These are phyloP conservation scores for Coregonus clupeaformis DNA, from an alignment of 2,113 vertebrate genomes.

Conservation along the genomic window DNA sequence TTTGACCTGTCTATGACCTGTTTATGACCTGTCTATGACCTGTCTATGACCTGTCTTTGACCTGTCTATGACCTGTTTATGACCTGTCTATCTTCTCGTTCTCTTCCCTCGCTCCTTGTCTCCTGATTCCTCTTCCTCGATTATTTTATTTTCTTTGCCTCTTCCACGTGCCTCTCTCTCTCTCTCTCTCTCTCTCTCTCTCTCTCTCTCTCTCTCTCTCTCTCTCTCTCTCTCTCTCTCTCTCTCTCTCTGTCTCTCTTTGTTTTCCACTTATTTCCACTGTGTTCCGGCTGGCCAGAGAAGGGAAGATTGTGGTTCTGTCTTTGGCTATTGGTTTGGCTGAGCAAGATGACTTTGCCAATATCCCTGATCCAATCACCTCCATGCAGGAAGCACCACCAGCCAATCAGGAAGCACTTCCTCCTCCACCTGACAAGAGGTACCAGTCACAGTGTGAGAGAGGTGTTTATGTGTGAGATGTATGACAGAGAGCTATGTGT, in stretches of 20 bases:
- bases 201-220: slow-evolving; percentile 47
- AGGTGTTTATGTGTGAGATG: neutral
- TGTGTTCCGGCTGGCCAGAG: slow-evolving; percentile 75
- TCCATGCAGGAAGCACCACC: slow-evolving; percentile 85
- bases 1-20: too few relatives aligned
- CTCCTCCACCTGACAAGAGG: slow-evolving; percentile 45
- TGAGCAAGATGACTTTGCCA: slow-evolving; percentile 99
- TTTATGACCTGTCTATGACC: too few relatives aligned
- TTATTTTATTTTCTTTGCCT: slow-evolving; percentile 57
- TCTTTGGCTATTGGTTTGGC: slow-evolving; percentile 97
- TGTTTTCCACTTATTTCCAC: too few relatives aligned
- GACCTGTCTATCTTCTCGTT: too few relatives aligned
- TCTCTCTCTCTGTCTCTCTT: too few relatives aligned
- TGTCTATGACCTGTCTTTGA: too few relatives aligned
- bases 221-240: slow-evolving; percentile 47
- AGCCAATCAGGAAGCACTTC: slow-evolving; percentile 82
- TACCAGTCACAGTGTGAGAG: slow-evolving; percentile 39
- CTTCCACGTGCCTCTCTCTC: slow-evolving; percentile 57
- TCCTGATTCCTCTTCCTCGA: slow-evolving; percentile 3
- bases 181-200: neutral
- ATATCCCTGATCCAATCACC: slow-evolving; percentile 86
- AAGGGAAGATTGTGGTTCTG: slow-evolving; percentile 99
- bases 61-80: slow-evolving; percentile 39
- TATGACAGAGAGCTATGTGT: too few relatives aligned
- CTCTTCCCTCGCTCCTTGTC: slow-evolving; percentile 49